phyloP scores from a whole-genome alignment of 2,113 vertebrate genomes.

The Vidua macroura region DNA sequence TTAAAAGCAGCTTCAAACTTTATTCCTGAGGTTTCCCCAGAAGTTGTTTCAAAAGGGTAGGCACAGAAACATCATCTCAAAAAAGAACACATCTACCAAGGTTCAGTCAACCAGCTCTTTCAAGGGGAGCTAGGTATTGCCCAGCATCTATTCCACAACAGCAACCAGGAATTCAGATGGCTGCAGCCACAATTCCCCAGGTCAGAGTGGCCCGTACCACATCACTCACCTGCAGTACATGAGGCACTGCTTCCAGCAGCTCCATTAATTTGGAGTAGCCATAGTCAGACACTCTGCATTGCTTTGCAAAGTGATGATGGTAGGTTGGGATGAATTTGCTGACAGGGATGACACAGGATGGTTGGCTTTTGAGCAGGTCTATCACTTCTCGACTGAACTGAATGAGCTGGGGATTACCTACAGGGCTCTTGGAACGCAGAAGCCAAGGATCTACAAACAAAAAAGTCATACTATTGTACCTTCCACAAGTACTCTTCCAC shows the following conservation, averaged over 20 bases:
- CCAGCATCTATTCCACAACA: neutral
- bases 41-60: neutral
- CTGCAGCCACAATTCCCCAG: neutral
- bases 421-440: constrained; percentile 92
- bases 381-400: constrained; percentile 96
- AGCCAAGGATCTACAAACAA: constrained; percentile 86
- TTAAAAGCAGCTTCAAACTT: neutral
- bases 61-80: neutral
- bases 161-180: neutral
- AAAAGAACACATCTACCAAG: neutral
- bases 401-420: constrained; percentile 95
- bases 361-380: constrained; percentile 91
- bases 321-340: constrained; percentile 95
- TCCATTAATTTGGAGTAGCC: constrained; percentile 94
- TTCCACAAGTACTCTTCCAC: neutral
- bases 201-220: neutral
- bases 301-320: constrained; percentile 97
- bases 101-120: neutral
- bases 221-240: constrained; percentile 87
- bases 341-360: constrained; percentile 86
- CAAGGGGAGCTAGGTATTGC: neutral
- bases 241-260: constrained; percentile 93
- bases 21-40: neutral
- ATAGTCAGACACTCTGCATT: constrained; percentile 95
- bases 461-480: neutral